Percentiles rank a stretch among this genome's conserved stretches.
phyloP scores from a whole-genome alignment of 2,888 invertebrate genomes.

The Hyposoter didymator region DNA sequence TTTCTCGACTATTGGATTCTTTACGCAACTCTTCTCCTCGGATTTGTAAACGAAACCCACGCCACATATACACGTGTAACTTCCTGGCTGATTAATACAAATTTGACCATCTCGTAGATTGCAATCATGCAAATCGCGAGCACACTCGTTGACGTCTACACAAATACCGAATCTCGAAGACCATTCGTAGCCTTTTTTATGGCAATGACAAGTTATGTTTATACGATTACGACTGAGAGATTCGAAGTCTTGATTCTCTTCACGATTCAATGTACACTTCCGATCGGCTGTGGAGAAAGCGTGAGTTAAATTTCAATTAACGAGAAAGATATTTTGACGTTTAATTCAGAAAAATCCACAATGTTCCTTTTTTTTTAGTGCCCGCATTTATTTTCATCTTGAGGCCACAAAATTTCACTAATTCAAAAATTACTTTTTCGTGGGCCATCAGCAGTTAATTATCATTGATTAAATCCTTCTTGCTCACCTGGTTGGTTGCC shows the following conservation, averaged over 20 bases:
- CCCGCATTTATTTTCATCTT: no score
- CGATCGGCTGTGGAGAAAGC: slow-evolving; percentile 70
- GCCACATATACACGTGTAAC: slow-evolving; percentile 75
- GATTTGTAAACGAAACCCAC: slow-evolving; percentile 73
- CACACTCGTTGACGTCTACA: slow-evolving; percentile 88
- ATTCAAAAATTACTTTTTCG: neutral
- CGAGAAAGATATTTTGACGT: neutral
- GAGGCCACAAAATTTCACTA: no score
- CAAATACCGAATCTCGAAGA: slow-evolving; percentile 87
- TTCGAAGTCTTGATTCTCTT: slow-evolving; percentile 84
- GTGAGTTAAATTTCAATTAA: neutral
- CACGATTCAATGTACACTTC: slow-evolving; percentile 82
- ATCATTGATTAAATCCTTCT: neutral
- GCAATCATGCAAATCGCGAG: slow-evolving; percentile 82
- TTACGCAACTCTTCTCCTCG: slow-evolving; percentile 65
- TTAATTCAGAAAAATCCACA: neutral
- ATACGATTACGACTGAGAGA: slow-evolving; percentile 86
- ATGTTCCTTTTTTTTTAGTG: no score
- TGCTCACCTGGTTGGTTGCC: slow-evolving; percentile 81
- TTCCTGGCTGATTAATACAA: slow-evolving; percentile 87
- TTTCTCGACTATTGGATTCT: slow-evolving; percentile 63
- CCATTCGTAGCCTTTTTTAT: slow-evolving; percentile 85
- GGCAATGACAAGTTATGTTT: slow-evolving; percentile 87
- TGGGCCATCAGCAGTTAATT: no score
- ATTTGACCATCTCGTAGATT: slow-evolving; percentile 83